These are phyloP conservation scores for Acleris sparsana DNA, from an alignment of 2,888 invertebrate genomes.

Conservation along the genomic window DNA sequence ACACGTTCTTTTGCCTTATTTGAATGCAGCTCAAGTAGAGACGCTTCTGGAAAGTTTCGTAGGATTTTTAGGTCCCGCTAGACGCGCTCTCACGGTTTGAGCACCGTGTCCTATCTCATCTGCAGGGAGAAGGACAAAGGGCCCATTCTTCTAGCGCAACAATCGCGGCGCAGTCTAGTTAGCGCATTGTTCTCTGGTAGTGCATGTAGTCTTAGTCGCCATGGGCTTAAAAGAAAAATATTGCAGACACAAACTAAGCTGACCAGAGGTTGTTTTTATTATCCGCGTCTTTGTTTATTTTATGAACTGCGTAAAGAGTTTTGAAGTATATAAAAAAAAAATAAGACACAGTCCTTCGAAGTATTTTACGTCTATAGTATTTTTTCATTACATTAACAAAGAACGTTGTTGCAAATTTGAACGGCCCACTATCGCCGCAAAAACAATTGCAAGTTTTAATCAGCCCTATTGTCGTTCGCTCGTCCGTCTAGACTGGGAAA, in stretches of 20 bases:
- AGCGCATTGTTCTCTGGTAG: constrained; percentile 63
- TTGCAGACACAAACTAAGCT: not conserved
- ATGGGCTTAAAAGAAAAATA: constrained; percentile 47
- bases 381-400: constrained; percentile 47
- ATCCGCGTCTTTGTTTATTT: not conserved
- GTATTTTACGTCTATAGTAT: constrained; percentile 38
- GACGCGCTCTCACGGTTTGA: constrained; percentile 42
- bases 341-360: not conserved
- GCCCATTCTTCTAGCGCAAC: constrained; percentile 62
- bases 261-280: not conserved
- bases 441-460: constrained; percentile 78
- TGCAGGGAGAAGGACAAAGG: constrained; percentile 62
- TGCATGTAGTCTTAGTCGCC: constrained; percentile 48
- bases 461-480: constrained; percentile 73
- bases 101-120: constrained; percentile 55
- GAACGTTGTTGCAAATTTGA: constrained; percentile 45
- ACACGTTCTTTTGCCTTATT: not conserved
- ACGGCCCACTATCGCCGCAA: constrained; percentile 46
- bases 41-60: constrained; percentile 33
- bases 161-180: constrained; percentile 66
- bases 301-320: too few species aligned
- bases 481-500: constrained; percentile 72
- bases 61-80: constrained; percentile 19
- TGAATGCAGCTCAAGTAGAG: not conserved
- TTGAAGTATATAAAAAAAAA: not conserved